Evolutionary conservation across 2,797 vertebrate species (phyloP).

Genomic region (Mareca strepera): DNA sequence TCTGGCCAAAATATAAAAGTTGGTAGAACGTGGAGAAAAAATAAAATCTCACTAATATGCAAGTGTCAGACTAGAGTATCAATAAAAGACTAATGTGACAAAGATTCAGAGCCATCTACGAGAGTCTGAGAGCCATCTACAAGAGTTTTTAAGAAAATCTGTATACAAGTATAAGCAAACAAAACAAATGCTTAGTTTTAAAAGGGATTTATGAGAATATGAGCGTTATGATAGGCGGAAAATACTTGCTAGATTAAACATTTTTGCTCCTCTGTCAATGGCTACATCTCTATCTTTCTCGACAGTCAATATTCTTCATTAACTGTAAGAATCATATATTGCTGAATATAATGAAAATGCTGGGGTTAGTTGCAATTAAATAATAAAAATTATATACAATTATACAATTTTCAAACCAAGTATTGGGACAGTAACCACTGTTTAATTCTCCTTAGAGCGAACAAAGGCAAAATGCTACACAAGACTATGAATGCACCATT

Average conservation of each 20-base stretch:
- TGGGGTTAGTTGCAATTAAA: not conserved
- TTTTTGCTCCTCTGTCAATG: not conserved
- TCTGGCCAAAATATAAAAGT: not conserved
- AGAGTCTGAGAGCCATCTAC: not conserved
- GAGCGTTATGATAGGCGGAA: not conserved
- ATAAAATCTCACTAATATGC: not conserved
- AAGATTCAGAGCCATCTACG: not conserved
- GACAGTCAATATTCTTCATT: not conserved
- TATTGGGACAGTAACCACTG: not conserved
- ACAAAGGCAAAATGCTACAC: not conserved
- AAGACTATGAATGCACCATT: not conserved
- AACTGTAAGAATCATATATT: not conserved
- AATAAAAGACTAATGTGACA: rapidly evolving
- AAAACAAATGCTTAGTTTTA: not conserved
- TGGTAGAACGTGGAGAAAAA: not conserved
- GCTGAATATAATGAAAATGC: rapidly evolving
- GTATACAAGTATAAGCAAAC: not conserved
- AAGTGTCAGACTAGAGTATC: not conserved
- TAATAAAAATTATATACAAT: not conserved
- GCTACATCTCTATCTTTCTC: not conserved
- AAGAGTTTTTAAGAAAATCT: not conserved
- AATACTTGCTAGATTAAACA: not conserved
- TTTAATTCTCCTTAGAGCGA: not conserved
- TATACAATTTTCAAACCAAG: not conserved
- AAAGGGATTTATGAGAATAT: not conserved